Conservation (phyloP, 2,797 vertebrate species). For the Bradypodion pumilum region DNA sequence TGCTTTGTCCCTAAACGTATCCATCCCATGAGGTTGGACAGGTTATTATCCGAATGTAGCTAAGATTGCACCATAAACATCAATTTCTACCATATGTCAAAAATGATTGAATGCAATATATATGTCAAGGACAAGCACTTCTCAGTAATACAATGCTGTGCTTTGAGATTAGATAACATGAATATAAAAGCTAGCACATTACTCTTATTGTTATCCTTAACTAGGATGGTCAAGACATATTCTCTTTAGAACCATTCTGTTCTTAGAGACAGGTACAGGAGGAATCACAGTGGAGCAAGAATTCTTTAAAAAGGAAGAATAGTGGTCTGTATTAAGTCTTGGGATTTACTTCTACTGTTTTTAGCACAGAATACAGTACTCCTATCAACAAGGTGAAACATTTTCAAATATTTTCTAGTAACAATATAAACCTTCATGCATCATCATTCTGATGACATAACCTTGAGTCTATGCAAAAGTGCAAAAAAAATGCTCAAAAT, state of each 20-base stretch:
- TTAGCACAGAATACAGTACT: neutral
- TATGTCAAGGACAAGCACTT: neutral
- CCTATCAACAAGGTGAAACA: neutral
- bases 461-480: neutral
- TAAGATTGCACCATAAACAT: neutral
- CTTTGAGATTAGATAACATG: neutral
- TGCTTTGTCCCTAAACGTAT: neutral
- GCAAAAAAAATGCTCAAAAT: neutral
- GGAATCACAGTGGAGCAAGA: neutral
- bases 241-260: neutral
- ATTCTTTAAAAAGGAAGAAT: neutral
- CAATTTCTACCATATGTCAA: neutral
- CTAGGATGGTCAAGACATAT: neutral
- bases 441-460: neutral
- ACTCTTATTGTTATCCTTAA: neutral
- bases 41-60: neutral
- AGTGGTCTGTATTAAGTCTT: neutral
- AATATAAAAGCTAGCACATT: slow-evolving; percentile 4
- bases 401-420: neutral
- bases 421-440: neutral
- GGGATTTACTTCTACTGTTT: neutral
- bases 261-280: neutral
- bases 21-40: neutral
- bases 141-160: neutral
- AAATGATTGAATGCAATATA: slow-evolving; percentile 15